A percentile compares a stretch with the other conserved stretches of the same genome.
Conservation (phyloP, 2,888 invertebrate genomes). For the Amblyjoppa proteus region DNA sequence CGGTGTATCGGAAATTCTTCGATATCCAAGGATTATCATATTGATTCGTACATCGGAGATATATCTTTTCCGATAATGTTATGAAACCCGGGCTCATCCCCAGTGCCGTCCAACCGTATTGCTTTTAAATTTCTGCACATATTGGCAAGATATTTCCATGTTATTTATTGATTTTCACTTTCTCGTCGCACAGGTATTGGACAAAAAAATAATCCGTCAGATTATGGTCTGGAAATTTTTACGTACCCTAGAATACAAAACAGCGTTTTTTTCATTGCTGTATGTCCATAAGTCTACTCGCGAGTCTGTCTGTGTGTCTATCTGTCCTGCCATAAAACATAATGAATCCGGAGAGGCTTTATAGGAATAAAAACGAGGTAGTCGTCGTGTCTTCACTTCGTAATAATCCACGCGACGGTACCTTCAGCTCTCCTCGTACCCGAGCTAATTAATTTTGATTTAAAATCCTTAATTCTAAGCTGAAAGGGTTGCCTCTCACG, state of each 20-base stretch:
- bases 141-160: not conserved
- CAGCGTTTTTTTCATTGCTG: too few species aligned
- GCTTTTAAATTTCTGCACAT: constrained; percentile 16
- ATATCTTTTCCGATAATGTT: constrained; percentile 18
- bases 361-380: constrained; percentile 45
- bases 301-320: not conserved
- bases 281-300: too few species aligned
- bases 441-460: constrained; percentile 77
- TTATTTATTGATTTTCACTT: constrained; percentile 2
- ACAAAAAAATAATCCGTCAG: too few species aligned
- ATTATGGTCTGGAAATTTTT: too few species aligned
- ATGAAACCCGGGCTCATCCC: not conserved
- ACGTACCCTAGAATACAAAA: too few species aligned
- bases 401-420: constrained; percentile 46
- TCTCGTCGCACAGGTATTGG: not conserved
- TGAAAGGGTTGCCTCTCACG: constrained; percentile 69
- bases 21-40: constrained; percentile 34
- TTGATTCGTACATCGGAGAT: not conserved
- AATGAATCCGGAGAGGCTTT: not conserved
- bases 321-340: not conserved
- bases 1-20: constrained; percentile 11
- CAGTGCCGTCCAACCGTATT: not conserved
- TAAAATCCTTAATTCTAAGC: constrained; percentile 77
- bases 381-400: constrained; percentile 24
- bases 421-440: constrained; percentile 45